These are phyloP conservation scores for Cataglyphis rosenhaueri DNA, from an alignment of 2,888 invertebrate species.

Conservation along the genomic window DNA sequence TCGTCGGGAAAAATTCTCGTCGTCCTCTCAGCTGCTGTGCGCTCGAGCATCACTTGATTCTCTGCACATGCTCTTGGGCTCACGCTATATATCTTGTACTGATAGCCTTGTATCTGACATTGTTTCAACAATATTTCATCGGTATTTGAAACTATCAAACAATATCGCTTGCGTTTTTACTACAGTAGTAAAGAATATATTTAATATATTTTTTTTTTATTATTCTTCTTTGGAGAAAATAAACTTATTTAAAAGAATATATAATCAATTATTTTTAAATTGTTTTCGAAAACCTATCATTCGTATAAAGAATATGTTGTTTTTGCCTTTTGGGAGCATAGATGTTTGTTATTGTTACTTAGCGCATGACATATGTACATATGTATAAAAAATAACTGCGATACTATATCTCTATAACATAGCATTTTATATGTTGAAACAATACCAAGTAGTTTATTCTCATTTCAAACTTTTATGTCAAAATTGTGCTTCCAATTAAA, in stretches of 20 bases:
- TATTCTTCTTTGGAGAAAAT: neutral
- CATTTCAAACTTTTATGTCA: no score
- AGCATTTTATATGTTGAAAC: no score
- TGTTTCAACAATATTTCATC: neutral
- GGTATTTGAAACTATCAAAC: neutral
- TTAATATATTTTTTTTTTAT: neutral
- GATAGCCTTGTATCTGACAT: neutral
- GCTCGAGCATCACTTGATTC: slow-evolving; percentile 6
- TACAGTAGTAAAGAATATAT: neutral
- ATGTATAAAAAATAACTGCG: no score
- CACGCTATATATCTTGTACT: neutral
- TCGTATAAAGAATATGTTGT: no score
- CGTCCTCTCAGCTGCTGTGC: slow-evolving; percentile 19
- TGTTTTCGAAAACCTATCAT: no score
- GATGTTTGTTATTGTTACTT: no score
- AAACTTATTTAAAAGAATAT: neutral
- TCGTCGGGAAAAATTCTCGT: slow-evolving; percentile 35
- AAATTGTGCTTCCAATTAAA: no score
- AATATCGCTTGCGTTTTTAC: neutral
- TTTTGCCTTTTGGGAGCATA: no score
- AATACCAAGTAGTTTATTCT: no score
- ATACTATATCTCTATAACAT: no score
- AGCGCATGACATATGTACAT: no score
- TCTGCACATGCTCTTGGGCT: slow-evolving; percentile 8
- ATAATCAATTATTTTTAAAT: no score